phyloP scores from a whole-genome alignment of 2,113 vertebrate genomes.

The Andinoacara biseriatus region DNA sequence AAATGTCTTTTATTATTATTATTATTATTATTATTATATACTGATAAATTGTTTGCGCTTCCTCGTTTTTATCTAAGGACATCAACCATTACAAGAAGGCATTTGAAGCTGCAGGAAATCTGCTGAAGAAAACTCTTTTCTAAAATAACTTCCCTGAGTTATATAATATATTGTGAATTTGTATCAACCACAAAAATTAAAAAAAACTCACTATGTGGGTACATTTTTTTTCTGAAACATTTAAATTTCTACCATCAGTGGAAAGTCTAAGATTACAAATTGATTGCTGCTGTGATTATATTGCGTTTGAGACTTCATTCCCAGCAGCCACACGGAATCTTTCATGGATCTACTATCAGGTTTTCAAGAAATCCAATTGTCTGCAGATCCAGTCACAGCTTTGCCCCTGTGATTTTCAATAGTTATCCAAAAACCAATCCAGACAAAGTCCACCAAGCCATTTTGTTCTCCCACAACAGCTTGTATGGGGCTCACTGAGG shows the following conservation, averaged over 20 bases:
- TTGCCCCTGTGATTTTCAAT: conserved; percentile 8
- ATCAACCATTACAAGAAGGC: background rate
- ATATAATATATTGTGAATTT: background rate
- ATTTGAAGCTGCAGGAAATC: background rate
- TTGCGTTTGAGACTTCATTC: conserved; percentile 16
- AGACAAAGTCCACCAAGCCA: conserved; percentile 3
- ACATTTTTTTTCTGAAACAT: background rate
- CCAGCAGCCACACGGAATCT: conserved; percentile 25
- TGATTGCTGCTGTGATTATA: background rate
- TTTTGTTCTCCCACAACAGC: conserved; percentile 13
- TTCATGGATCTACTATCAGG: conserved; percentile 24
- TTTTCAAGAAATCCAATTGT: conserved; percentile 29
- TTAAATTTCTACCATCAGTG: background rate
- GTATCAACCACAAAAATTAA: background rate
- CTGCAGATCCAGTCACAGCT: conserved; percentile 28
- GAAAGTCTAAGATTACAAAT: conserved; percentile 12
- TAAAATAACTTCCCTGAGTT: background rate
- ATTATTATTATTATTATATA: background rate
- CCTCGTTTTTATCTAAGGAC: background rate
- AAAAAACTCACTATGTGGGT: background rate
- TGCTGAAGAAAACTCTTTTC: background rate
- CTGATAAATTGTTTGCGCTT: background rate
- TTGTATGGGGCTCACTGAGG: conserved; percentile 16
- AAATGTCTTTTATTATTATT: background rate
- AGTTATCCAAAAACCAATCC: conserved; percentile 50